These are phyloP conservation scores for Sarcophaga caerulescens DNA, from an alignment of 2,888 invertebrate species.

Conservation along the genomic window DNA sequence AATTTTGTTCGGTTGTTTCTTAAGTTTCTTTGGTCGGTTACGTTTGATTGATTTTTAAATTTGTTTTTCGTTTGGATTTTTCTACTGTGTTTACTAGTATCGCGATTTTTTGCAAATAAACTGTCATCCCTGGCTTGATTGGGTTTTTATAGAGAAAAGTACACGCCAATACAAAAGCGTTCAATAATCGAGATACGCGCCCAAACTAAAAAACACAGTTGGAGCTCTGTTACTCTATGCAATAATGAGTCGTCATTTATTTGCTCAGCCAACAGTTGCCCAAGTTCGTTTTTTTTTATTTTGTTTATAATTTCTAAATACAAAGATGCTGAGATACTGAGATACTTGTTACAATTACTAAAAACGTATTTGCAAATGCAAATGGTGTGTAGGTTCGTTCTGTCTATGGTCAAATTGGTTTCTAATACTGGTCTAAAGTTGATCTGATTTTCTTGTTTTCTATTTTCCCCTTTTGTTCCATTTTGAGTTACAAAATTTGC, in stretches of 20 bases:
- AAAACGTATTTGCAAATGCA: background rate
- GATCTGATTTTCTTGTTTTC: background rate
- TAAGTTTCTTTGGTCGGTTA: constrained; percentile 19
- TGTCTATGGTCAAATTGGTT: constrained; percentile 58
- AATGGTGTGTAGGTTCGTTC: constrained; percentile 49
- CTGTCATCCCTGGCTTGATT: constrained; percentile 73
- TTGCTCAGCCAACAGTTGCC: constrained; percentile 39
- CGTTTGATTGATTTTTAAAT: constrained; percentile 59
- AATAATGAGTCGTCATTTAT: constrained; percentile 8
- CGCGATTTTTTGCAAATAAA: constrained; percentile 77
- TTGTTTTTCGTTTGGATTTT: background rate
- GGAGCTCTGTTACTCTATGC: constrained; percentile 29
- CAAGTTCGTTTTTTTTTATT: constrained; percentile 9
- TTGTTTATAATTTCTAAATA: constrained; percentile 1
- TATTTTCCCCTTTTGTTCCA: constrained; percentile 8
- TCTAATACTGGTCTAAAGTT: constrained; percentile 16
- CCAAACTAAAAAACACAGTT: constrained; percentile 48
- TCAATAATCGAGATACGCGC: constrained; percentile 47
- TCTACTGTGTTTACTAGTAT: constrained; percentile 74
- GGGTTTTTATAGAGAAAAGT: constrained; percentile 76
- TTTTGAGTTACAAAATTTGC: constrained; percentile 40
- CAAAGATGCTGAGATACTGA: background rate
- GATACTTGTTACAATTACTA: background rate
- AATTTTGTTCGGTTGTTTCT: constrained; percentile 42
- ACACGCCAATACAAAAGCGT: constrained; percentile 14